Conservation (phyloP, 1,140 invertebrate genomes). For the Drosophila insularis region DNA sequence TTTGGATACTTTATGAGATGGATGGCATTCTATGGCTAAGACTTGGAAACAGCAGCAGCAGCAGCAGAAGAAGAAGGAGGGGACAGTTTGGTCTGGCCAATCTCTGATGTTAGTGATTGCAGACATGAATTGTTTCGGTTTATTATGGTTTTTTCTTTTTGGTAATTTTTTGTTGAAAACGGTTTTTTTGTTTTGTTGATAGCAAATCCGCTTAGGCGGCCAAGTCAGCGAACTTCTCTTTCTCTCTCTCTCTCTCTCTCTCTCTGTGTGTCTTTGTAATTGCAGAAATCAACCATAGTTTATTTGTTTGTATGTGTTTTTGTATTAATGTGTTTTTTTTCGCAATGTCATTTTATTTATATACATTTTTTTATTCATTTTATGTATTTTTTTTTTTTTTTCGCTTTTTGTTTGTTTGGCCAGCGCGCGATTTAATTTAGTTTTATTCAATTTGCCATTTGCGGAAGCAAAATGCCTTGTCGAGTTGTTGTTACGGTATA, state of each 20-base stretch:
- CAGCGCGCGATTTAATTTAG: slow-evolving; percentile 52
- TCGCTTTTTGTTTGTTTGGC: background rate
- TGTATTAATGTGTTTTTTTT: slow-evolving; percentile 29
- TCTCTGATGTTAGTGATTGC: slow-evolving; percentile 3
- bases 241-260: background rate
- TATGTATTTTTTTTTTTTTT: slow-evolving; percentile 12
- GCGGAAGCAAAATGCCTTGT: slow-evolving; percentile 65
- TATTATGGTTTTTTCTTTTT: slow-evolving; percentile 8
- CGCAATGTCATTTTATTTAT: slow-evolving; percentile 65
- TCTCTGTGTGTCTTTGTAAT: slow-evolving; percentile 17
- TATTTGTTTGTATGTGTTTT: slow-evolving; percentile 17
- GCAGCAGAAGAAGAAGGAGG: background rate
- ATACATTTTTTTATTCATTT: slow-evolving; percentile 37
- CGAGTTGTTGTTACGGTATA: slow-evolving; percentile 56
- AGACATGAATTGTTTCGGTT: slow-evolving; percentile 12
- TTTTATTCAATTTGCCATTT: slow-evolving; percentile 55
- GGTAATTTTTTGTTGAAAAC: slow-evolving; percentile 24
- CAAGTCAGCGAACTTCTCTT: slow-evolving; percentile 31
- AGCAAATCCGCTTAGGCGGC: slow-evolving; percentile 70
- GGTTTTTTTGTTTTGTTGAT: slow-evolving; percentile 16
- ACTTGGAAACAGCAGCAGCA: background rate
- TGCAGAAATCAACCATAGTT: slow-evolving; percentile 25
- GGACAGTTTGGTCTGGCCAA: background rate
- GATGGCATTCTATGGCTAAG: background rate
- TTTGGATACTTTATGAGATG: background rate